A percentile compares a stretch with the other conserved stretches of the same genome.
Evolutionary conservation across 2,888 invertebrate species (phyloP).

Genomic region (Linnaemya tessellans): DNA sequence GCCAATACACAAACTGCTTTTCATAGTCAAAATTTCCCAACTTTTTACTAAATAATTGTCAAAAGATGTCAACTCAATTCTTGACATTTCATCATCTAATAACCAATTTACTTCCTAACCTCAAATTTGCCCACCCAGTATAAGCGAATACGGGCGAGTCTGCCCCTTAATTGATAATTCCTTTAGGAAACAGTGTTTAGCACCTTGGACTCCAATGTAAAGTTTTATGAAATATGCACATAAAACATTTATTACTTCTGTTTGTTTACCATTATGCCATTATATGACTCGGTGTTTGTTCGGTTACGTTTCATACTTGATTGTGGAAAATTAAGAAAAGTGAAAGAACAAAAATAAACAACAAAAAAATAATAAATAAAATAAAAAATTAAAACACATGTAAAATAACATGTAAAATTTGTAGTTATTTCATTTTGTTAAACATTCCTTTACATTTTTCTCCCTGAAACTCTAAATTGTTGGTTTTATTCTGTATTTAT

Average conservation of each 20-base stretch:
- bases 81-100: no score
- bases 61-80: no score
- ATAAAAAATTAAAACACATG: background rate
- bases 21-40: no score
- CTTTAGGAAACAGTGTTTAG: constrained; percentile 2
- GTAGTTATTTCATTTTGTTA: constrained; percentile 16
- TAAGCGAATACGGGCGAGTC: no score
- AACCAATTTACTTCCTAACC: no score
- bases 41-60: no score
- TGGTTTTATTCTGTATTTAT: constrained; percentile 28
- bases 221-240: constrained; percentile 3
- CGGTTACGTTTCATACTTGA: constrained; percentile 49
- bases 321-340: constrained; percentile 34
- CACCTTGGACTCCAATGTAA: background rate
- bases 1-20: no score
- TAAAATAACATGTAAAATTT: constrained; percentile 49
- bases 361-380: background rate
- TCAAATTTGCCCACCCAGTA: no score
- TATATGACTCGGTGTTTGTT: constrained; percentile 35
- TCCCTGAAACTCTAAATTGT: constrained; percentile 29
- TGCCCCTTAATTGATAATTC: no score
- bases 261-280: constrained; percentile 40
- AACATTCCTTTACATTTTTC: constrained; percentile 50
- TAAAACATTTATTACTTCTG: constrained; percentile 3
- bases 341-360: background rate